Base-by-base conservation (phyloP, 2,888 invertebrate species). In the Clitarchus hookeri region DNA sequence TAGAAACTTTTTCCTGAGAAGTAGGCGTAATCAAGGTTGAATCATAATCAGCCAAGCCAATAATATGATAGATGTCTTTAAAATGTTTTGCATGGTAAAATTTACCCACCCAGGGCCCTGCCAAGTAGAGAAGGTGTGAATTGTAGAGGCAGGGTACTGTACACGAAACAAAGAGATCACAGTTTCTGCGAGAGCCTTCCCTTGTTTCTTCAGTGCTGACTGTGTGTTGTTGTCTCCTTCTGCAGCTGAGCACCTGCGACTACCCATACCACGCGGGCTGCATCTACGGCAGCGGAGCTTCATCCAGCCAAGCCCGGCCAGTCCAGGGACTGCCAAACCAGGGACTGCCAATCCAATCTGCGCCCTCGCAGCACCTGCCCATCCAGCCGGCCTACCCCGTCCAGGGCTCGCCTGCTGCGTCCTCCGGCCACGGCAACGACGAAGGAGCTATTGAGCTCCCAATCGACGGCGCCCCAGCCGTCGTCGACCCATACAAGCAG, bases 241-340 rank as follows among this genome's bases (percentile, higher is more conserved):
- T 82, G 19, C 27, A 82, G 82, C 82, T 82, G 82, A 27, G 26
- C 4, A 82, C 82, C 13, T 82, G 82, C 9, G 82, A 82, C 82
- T 82, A 82, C 82, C 82, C 82, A 16, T 27, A 27, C 44, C 82
- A 27, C 16, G 82, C 82, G 6, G 82, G 82, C 82, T 82, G 82
- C 82, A 26, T 13, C 13, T 82, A 27, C 16, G 27, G 65, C 65
- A 65, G 65, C n/a, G 23, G 8, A 65, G 19, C 65, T 23, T 23
- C 65, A 65, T 8, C 65, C 65, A n/a, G 65, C 65, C 65, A 65
- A 8, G 65, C 23, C 65, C 23, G 1, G 12, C 65, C 65, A 19
- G 16, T n/a, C 65, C 19, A 65, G 2, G 8, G 16, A 8, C 65
- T 16, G 65, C 65, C 65, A 19, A 65, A 12, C 65, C 11, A 65